Percentiles rank a stretch among this genome's conserved stretches.
Conservation (phyloP, 2,888 invertebrate genomes). For the Eupsilia transversa region DNA sequence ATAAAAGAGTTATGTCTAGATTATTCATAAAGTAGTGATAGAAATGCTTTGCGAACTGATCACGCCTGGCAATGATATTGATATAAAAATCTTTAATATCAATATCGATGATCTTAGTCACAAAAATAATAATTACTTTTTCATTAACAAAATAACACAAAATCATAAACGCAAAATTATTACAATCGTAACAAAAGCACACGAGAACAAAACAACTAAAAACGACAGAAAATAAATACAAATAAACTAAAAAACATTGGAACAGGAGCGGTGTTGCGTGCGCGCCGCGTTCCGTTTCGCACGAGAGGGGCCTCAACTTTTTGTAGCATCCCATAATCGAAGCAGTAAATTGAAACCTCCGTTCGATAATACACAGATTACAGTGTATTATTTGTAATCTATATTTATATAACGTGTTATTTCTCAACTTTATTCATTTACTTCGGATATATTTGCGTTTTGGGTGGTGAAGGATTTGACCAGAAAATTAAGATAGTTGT, state of each 20-base stretch:
- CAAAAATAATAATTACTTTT: constrained; percentile 1
- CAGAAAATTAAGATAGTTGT: no score
- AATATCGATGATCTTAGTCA: not conserved
- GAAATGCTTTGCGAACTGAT: not conserved
- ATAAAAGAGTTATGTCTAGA: not conserved
- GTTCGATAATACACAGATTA: constrained; percentile 74
- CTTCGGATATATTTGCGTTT: constrained; percentile 6
- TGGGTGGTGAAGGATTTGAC: not conserved
- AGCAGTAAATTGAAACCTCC: constrained; percentile 82
- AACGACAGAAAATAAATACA: constrained; percentile 55
- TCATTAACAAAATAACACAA: not conserved
- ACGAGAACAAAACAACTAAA: constrained; percentile 41
- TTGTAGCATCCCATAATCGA: constrained; percentile 80
- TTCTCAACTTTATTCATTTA: constrained; percentile 49
- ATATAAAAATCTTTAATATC: not conserved
- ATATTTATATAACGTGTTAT: constrained; percentile 61
- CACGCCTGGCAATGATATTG: not conserved
- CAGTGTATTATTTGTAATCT: constrained; percentile 69
- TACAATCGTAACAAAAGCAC: constrained; percentile 30
- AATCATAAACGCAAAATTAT: constrained; percentile 23
- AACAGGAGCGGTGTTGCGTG: constrained; percentile 81
- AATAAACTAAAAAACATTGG: constrained; percentile 64
- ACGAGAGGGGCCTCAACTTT: constrained; percentile 78
- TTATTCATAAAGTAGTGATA: not conserved
- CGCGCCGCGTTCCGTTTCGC: constrained; percentile 82